Evolutionary conservation across 2,113 vertebrate species (phyloP), one percentile per base, ranked within the genome.

Genomic region (Leptobrachium leishanense): DNA sequence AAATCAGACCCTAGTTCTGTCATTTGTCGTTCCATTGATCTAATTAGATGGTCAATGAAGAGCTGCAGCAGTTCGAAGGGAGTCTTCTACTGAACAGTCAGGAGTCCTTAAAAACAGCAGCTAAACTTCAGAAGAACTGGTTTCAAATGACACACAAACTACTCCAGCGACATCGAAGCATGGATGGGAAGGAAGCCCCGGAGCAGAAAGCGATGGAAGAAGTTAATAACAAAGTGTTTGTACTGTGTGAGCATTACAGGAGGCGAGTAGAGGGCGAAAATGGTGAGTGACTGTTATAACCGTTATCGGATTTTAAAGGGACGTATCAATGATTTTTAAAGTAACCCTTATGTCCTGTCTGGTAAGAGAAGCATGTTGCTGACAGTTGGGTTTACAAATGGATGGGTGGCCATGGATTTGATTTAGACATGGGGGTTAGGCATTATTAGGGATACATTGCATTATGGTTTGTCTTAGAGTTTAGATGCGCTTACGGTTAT

Each of bases 121-220:
- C 65, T 44, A 42, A 46, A 2, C 82, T 92, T 46, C 92, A 92
- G 82, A 88, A 92, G 15, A 84, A n/a, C 46, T 96, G 94, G 93
- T 57, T 65, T n/a, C 85, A 92, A 20, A 72, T 89, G 76, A 91
- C 88, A 44, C 70, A 88, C 46, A 85, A 63, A 9, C 75, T 97
- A 42, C 88, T 94, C 65, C 73, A 72, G 50, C 90, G 92, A 73
- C 95, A 96, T 82, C 82, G n/a, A 59, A 84, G 62, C 81, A 68
- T 88, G 3, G 79, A 92, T 8, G 88, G 87, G 42, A 72, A 73
- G 1, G 55, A 87, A 8, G 80, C 88, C 6, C 62, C 57, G 9
- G 84, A 88, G 66, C 83, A 88, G 0, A 59, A 66, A 31, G 68
- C 68, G 71, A 85, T 94, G 84, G 79, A 78, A 68, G 85, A 94